Base-by-base conservation (phyloP, 2,113 vertebrate genomes). In the Equus przewalskii region DNA sequence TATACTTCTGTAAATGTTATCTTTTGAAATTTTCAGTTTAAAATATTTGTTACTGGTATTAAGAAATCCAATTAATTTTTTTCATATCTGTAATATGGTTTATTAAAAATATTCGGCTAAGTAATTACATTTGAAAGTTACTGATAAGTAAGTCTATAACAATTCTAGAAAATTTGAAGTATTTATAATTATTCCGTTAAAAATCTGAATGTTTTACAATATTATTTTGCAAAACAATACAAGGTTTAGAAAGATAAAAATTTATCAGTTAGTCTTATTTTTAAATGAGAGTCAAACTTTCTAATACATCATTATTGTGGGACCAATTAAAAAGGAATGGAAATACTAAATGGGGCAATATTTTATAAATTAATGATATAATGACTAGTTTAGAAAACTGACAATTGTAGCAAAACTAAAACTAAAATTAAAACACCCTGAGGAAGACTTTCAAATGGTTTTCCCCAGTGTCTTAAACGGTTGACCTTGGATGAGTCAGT, bases 221-320 rank as follows among this genome's bases (percentile, higher is more conserved):
- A 88, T 70, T 76, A 64, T 72, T 95, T 84, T 93, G 8, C 26
- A 89, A 93, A 89, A 22, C 65, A 7, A 85, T 22, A 19, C 22
- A 87, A 30, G 4, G 4, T 62, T 83, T 46, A 82, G 73, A 60
- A 70, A 88, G n/a, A 88, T 83, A 92, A 79, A 85, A 87, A 58
- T 21, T 28, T 64, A 58, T 89, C 46, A 88, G 10, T 6, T 49
- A 54, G 13, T 78, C 41, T 80, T 62, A 72, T 51, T 88, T 70
- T 91, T 60, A 92, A 92, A 14, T 92, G 51, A 14, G 7, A 60
- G 49, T 84, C 64, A 84, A 41, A 83, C 19, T 95, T 95, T 87
- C 28, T 75, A 76, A 81, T 49, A 56, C 4, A 46, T 62, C 65
- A 85, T 87, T 82, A 49, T 85, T 30, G 4, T 87, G 72, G n/a